Evolutionary conservation across 2,888 invertebrate species (phyloP).

Genomic region (Heliconius aoede): DNA sequence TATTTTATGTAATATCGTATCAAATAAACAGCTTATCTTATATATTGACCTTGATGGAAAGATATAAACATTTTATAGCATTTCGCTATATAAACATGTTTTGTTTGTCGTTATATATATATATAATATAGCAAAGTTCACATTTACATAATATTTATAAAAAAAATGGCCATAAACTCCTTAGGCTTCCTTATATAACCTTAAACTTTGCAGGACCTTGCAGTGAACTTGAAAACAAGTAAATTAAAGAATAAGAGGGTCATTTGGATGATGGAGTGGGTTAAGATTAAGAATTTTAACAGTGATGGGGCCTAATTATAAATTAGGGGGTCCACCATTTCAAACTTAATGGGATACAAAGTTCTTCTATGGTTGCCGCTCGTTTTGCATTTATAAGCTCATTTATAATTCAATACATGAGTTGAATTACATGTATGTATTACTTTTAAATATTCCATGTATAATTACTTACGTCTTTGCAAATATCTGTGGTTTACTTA

Average conservation of each 20-base stretch:
- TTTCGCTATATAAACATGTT: not conserved
- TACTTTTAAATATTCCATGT: not conserved
- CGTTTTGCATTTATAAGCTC: not conserved
- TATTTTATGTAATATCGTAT: not conserved
- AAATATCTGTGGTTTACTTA: not conserved
- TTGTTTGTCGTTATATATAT: not conserved
- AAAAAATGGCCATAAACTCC: not conserved
- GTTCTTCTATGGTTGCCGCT: not conserved
- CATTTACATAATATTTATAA: not conserved
- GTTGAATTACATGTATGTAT: no score
- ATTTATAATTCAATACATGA: not conserved
- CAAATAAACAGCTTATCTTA: constrained; percentile 1
- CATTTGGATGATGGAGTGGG: not conserved
- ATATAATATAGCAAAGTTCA: not conserved
- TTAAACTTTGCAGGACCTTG: not conserved
- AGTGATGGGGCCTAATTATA: not conserved
- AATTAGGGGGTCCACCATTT: not conserved
- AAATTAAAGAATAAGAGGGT: not conserved
- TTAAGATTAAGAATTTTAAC: not conserved
- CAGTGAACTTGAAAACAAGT: not conserved
- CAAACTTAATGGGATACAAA: not conserved
- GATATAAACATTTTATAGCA: constrained; percentile 2
- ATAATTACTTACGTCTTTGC: not conserved
- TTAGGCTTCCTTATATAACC: not conserved
- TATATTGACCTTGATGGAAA: constrained; percentile 10